phyloP scores from a whole-genome alignment of 37 sponge, comb jelly and placozoan genomes.

The Ianthella basta region DNA sequence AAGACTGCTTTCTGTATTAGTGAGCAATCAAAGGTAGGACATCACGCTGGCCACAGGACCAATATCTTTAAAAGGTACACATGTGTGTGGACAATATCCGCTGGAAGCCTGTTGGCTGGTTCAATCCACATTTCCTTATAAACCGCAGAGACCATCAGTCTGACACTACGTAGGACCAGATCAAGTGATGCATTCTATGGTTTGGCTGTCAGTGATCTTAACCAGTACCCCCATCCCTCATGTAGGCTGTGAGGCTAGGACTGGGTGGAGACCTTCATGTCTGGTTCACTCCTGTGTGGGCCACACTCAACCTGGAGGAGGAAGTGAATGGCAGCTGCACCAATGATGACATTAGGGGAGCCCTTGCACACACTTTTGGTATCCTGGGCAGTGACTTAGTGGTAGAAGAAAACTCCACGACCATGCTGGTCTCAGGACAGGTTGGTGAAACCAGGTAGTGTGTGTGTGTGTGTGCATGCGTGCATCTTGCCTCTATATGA shows the following conservation, averaged over 20 bases:
- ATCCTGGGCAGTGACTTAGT: conserved; percentile 7
- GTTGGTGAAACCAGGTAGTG: background rate
- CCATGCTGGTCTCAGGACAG: background rate
- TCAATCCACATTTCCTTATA: no score
- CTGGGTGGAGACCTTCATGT: background rate
- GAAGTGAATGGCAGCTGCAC: background rate
- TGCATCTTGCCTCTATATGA: background rate
- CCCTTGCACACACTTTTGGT: background rate
- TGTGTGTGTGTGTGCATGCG: background rate
- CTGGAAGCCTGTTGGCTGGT: no score
- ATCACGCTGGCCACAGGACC: no score
- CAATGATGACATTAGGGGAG: background rate
- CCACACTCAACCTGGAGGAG: background rate
- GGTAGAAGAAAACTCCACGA: background rate
- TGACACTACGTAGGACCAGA: no score
- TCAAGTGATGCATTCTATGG: no score
- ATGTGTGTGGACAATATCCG: no score
- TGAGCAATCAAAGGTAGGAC: no score
- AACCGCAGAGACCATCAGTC: no score
- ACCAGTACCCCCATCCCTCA: no score
- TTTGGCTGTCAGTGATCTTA: no score
- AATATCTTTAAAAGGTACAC: no score
- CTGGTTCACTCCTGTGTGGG: conserved; percentile 22
- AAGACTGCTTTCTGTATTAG: no score
- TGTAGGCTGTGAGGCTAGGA: background rate